Evolutionary conservation across 2,797 vertebrate species (phyloP).

Genomic region (Squalus acanthias): DNA sequence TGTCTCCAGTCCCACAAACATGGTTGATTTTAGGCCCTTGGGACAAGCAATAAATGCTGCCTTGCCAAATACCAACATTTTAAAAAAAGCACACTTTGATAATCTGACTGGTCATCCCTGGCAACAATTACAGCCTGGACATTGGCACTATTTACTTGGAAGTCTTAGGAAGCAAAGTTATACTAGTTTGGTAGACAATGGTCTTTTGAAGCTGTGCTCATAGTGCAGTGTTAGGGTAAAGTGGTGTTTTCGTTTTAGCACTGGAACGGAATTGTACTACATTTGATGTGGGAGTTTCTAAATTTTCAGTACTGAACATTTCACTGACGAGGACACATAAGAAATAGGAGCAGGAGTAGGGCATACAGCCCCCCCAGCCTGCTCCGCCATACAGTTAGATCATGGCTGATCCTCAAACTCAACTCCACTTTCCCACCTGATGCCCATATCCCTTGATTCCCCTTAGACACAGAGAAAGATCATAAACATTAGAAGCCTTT

Average conservation of each 20-base stretch:
- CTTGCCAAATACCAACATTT: not conserved
- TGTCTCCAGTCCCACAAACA: not conserved
- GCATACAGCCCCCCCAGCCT: too few relatives aligned
- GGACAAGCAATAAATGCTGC: not conserved
- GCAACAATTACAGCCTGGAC: not conserved
- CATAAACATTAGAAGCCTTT: not conserved
- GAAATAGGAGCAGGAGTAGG: not conserved
- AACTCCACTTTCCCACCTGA: too few relatives aligned
- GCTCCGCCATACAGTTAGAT: too few relatives aligned
- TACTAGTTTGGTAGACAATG: not conserved
- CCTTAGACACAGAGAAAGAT: not conserved
- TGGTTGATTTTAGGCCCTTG: not conserved
- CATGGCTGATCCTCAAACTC: too few relatives aligned
- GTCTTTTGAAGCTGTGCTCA: not conserved
- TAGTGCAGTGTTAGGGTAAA: not conserved
- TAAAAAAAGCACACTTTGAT: not conserved
- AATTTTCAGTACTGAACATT: not conserved
- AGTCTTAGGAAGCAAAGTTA: not conserved
- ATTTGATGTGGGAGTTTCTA: not conserved
- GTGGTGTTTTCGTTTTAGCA: not conserved
- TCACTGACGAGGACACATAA: not conserved
- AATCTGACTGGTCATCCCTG: not conserved
- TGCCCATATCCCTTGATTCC: too few relatives aligned
- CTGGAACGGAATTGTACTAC: not conserved
- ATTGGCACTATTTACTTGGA: not conserved